Evolutionary conservation across 1,140 invertebrate genomes (phyloP).

Genomic region (Pollicipes pollicipes): DNA sequence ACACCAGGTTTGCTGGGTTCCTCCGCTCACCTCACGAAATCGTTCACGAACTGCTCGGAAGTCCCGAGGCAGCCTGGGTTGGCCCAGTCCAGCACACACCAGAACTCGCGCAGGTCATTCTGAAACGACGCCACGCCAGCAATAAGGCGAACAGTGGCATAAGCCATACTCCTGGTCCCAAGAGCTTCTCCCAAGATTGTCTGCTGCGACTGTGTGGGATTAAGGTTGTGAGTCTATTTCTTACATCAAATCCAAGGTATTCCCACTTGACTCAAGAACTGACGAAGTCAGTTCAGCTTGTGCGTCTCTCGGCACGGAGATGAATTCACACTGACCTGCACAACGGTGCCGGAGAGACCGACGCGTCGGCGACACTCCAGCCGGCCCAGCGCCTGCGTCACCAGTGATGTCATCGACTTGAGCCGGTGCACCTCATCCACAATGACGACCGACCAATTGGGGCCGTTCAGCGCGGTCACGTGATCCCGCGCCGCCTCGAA

Average conservation of each 20-base stretch:
- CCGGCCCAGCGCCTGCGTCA: constrained; percentile 7
- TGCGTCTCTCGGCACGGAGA: too few species aligned
- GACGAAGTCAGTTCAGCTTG: too few species aligned
- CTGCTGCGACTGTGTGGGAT: too few species aligned
- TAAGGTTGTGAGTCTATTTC: too few species aligned
- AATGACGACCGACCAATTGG: constrained; percentile 8
- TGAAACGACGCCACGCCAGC: constrained; percentile 7
- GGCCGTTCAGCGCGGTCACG: constrained; percentile 1
- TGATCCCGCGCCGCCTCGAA: constrained; percentile 11
- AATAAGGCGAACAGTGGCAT: too few species aligned
- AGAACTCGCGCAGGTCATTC: constrained; percentile 12
- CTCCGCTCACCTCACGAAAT: constrained; percentile 6
- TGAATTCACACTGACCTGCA: constrained; percentile 11
- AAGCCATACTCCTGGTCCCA: too few species aligned
- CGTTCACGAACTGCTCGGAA: constrained; percentile 4
- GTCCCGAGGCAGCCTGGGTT: constrained; percentile 12
- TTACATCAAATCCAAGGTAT: too few species aligned
- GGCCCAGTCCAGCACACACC: constrained; percentile 11
- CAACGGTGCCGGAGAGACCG: neutral
- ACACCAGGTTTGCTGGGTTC: too few species aligned
- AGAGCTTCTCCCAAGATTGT: too few species aligned
- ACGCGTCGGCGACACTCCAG: neutral
- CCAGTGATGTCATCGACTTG: constrained; percentile 5
- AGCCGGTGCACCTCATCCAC: constrained; percentile 11
- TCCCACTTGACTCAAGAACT: too few species aligned